Evolutionary conservation across 2,888 invertebrate species (phyloP).

Genomic region (Oscheius sp.): DNA sequence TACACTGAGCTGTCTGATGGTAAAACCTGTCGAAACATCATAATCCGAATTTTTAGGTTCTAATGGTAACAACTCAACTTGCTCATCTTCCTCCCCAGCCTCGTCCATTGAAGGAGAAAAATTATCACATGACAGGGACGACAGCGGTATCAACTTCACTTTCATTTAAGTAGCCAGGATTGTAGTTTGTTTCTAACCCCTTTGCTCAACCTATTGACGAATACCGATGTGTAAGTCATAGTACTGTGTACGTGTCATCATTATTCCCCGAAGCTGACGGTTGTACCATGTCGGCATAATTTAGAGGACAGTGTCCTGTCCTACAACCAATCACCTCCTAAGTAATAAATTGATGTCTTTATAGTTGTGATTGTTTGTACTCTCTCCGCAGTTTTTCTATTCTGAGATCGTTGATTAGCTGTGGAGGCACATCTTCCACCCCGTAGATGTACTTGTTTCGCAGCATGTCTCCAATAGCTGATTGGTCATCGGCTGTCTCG

Average conservation of each 20-base stretch:
- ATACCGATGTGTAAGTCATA: slow-evolving; percentile 19
- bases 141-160: slow-evolving; percentile 29
- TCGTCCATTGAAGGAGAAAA: slow-evolving; percentile 29
- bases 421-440: slow-evolving; percentile 53
- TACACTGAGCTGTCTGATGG: slow-evolving; percentile 46
- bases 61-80: slow-evolving; percentile 25
- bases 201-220: slow-evolving; percentile 27
- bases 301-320: slow-evolving; percentile 9
- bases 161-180: slow-evolving; percentile 11
- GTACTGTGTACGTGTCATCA: slow-evolving; percentile 21
- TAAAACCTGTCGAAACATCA: neutral
- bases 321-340: slow-evolving; percentile 21
- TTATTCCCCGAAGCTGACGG: slow-evolving; percentile 7
- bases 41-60: slow-evolving; percentile 15
- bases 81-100: slow-evolving; percentile 24
- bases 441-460: slow-evolving; percentile 58
- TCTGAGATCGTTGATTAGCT: slow-evolving; percentile 55
- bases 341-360: slow-evolving; percentile 20
- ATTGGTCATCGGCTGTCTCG: slow-evolving; percentile 48
- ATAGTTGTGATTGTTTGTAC: slow-evolving; percentile 55
- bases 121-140: slow-evolving; percentile 24
- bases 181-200: neutral
- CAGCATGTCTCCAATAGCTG: slow-evolving; percentile 57
- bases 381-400: slow-evolving; percentile 56
- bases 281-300: slow-evolving; percentile 25